phyloP scores from a whole-genome alignment of 2,797 vertebrate species.

The Microctenopoma steveboyesi region DNA sequence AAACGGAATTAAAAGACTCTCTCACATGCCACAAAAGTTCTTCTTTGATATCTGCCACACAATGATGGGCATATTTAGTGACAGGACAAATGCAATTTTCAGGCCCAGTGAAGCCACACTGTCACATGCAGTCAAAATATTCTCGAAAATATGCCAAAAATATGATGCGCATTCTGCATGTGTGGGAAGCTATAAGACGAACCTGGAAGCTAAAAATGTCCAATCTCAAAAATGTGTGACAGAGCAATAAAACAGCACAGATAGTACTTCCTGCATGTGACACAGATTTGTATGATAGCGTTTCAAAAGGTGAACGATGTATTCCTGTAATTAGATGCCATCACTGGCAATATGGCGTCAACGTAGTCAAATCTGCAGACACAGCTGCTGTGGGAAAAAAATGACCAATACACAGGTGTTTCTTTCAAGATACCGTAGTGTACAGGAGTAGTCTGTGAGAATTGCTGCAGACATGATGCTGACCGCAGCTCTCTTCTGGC shows the following conservation, averaged over 20 bases:
- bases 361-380: neutral
- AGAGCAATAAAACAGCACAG: neutral
- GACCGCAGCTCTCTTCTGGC: conserved; percentile 46
- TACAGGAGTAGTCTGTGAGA: conserved; percentile 15
- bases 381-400: neutral
- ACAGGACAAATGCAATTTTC: neutral
- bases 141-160: conserved; percentile 14
- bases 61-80: neutral
- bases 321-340: conserved; percentile 7
- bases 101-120: neutral
- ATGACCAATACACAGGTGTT: neutral
- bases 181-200: conserved; percentile 1
- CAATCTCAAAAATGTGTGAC: conserved; percentile 12
- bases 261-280: conserved; percentile 20
- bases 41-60: neutral
- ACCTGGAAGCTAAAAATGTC: conserved; percentile 13
- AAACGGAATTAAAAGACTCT: neutral
- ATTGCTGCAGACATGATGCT: conserved; percentile 33
- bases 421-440: neutral
- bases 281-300: conserved; percentile 11
- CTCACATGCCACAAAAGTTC: neutral
- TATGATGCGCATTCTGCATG: neutral
- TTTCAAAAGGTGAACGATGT: conserved; percentile 27
- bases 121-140: neutral
- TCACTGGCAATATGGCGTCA: neutral